Evolutionary conservation across 2,888 invertebrate species (phyloP), one percentile per base, ranked within the genome.

Genomic region (Amblyteles armatorius): DNA sequence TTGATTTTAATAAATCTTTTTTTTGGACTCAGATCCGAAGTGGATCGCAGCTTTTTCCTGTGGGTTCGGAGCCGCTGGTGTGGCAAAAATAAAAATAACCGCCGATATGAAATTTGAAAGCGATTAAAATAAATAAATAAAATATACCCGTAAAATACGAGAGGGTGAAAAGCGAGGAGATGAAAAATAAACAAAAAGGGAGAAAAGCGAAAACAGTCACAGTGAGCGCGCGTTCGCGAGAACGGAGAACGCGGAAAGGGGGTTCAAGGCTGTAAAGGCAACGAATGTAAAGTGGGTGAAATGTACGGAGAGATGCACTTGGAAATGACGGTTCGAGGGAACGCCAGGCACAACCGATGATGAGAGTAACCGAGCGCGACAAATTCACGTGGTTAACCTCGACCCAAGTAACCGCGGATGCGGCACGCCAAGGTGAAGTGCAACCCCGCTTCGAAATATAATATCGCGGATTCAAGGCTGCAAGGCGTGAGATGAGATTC

Each of bases 301-400:
- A 79, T 79, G 11, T 36, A 65, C 79, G 79, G 16, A 63, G 50
- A 71, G 71, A 26, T 79, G 79, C 67, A 72, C 63, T 76, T 60
- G 44, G 50, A 71, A 82, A 71, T 57, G 36, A 60, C 48, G 50
- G 48, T 76, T 65, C 50, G 72, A 22, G 65, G 63, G 13, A 55
- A 29, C 19, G 55, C 71, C 44, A 13, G 65, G 71, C 65, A 67
- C 22, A 13, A 44, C 74, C 73, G 72, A 78, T 82, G 78, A 78
- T 48, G 74, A 83, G 52, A 69, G 50, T 50, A 83, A 72, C 79
- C 71, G 71, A 83, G 76, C 71, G 48, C 71, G 71, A 71, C 57
- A 77, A 76, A 79, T 83, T 83, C 79, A 55, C 71, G 83, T 67
- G 76, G 79, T 83, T 83, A 79, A 83, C 83, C 79, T 83, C 83